phyloP scores from a whole-genome alignment of 2,113 vertebrate species.

The Cichladusa arquata region DNA sequence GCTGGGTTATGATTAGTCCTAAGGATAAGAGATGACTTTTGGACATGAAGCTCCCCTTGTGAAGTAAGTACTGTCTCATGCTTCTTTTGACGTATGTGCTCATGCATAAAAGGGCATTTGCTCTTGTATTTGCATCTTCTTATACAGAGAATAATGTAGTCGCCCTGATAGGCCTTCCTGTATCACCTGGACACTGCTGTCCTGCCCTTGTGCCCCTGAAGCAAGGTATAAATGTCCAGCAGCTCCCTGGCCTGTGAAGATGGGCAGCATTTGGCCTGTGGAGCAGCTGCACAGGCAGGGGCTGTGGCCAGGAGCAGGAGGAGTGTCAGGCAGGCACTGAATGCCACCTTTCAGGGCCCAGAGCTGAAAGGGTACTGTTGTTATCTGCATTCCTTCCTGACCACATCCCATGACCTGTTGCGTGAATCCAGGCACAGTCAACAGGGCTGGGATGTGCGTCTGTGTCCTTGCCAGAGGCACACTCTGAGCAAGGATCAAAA shows the following conservation, averaged over 20 bases:
- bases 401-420: not conserved
- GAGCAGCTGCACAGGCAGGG: rapidly evolving
- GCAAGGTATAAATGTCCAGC: not conserved
- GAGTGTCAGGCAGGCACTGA: not conserved
- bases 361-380: conserved; percentile 15
- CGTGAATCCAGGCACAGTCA: not conserved
- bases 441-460: rapidly evolving
- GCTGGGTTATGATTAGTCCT: conserved; percentile 1
- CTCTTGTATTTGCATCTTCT: not conserved
- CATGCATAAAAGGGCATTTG: rapidly evolving
- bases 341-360: not conserved
- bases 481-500: not conserved
- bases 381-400: not conserved
- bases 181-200: not conserved
- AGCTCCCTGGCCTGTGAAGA: not conserved
- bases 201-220: not conserved
- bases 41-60: not conserved
- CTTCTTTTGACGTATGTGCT: not conserved
- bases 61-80: not conserved
- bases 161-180: not conserved
- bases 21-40: not conserved
- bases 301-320: rapidly evolving
- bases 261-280: rapidly evolving
- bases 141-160: not conserved
- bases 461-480: rapidly evolving